These are phyloP conservation scores for Sebastes alutus DNA, from an alignment of 2,797 vertebrate species.

Conservation along the genomic window DNA sequence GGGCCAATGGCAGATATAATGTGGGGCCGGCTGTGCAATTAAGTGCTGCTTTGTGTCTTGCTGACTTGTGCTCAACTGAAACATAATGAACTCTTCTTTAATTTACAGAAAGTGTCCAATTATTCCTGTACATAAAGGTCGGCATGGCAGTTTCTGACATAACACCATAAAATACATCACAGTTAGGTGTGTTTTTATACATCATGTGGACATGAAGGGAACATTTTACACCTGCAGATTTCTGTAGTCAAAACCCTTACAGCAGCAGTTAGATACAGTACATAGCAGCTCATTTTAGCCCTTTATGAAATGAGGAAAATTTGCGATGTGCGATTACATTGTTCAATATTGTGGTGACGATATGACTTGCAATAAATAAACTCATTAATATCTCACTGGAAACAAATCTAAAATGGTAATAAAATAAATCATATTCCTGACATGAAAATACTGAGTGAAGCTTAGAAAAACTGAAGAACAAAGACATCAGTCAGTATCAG, in stretches of 20 bases:
- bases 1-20: conserved; percentile 37
- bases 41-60: conserved; percentile 41
- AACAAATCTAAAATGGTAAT: no score
- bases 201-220: neutral
- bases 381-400: no score
- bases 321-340: no score
- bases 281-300: neutral
- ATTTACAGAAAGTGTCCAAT: conserved; percentile 43
- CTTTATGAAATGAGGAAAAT: no score
- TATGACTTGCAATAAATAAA: no score
- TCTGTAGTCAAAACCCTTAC: neutral
- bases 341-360: no score
- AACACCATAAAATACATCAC: neutral
- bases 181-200: neutral
- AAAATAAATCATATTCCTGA: no score
- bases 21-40: conserved; percentile 13
- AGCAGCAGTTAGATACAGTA: neutral
- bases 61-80: conserved; percentile 31
- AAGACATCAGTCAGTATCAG: no score
- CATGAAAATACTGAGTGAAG: no score
- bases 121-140: conserved; percentile 21
- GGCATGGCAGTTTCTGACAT: neutral
- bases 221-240: neutral
- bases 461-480: no score
- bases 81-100: conserved; percentile 30